Base-by-base conservation (phyloP, 2,113 vertebrate species). In the Clupea harengus region DNA sequence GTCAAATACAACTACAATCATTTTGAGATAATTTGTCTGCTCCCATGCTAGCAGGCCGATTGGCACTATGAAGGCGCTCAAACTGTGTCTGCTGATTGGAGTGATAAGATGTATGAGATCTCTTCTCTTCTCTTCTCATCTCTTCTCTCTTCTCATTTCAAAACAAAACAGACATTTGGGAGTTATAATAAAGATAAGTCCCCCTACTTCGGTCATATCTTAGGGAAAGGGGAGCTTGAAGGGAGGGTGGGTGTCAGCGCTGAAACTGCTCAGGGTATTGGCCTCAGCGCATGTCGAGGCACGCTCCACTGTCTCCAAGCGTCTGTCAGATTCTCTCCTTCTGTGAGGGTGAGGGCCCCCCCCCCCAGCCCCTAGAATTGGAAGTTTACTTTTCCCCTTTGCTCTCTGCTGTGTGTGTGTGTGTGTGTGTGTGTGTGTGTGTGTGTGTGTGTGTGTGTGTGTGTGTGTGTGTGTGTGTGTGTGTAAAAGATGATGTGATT, bases 401-500 rank as follows among this genome's bases (percentile, higher is more conserved):
- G 17, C n/a, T 17, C 47, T 54, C 22, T 57, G 28, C 46, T 83
- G 82, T 60, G 11, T 83, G 82, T 82, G 44, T 25, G 6, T 11
- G 64, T 72, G 25, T 72, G 64, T 72, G 64, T 72, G 64, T 72
- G 25, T 72, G 25, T 32, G 64, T 32, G 64, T 67, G 64, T 7
- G n/a, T 7, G 2, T 72, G 25, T 72, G 67, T 72, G 22, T 67
- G 60, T 67, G 60, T 67, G 60, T 67, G 60, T 67, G 60, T 67
- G 60, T 67, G 60, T 47, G 81, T 46, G 22, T 67, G 80, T 81
- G 18, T 84, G 45, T 81, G 64, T 86, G 60, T 86, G 28, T 75
- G 45, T 86, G 82, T 75, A 39, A 39, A 39, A 39, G 39, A 39
- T 39, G 2, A 39, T 39, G 39, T 39, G 39, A 39, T 39, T 39